Base-by-base conservation (phyloP, 2,113 vertebrate species). In the Leucoraja erinaceus region DNA sequence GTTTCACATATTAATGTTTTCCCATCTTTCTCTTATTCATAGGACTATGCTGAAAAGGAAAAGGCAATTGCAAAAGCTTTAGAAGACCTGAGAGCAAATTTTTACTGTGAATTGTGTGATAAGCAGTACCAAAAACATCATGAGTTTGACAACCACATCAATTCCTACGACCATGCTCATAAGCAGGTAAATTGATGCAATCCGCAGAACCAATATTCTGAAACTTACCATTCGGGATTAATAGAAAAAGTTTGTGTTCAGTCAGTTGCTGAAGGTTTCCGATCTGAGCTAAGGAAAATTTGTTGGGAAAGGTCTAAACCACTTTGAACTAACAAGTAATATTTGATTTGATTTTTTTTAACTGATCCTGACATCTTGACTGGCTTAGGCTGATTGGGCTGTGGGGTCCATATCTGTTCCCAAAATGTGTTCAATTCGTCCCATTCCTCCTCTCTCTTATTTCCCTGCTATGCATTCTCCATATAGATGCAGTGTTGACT, bases 61-160 rank as follows among this genome's bases (percentile, higher is more conserved):
- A 99, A 98, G 94, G 98, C 99, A 54, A 99, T 99, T 12, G 98
- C 99, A 92, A 99, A 99, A 94, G 98, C 98, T 90, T 95, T 99
- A 95, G 99, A 99, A 95, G 99, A 99, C 94, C 96, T 99, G 94
- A 96, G 98, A 95, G 99, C 99, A 70, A 99, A 99, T 95, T 99
- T 99, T 95, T 99, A 99, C 96, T 99, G 99, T 94, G 99, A 99
- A 94, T 97, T 99, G 8, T 99, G 99, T 95, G 99, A 99, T 96
- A 99, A 99, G 94, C 99, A 99, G 95, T 99, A 99, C 93, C 98
- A 98, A 93, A 99, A 99, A 94, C 99, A 99, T 94, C 98, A 99
- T 93, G 99, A 99, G 94, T 99, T 99, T 95, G 99, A 99, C 96
- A 99, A 99, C 96, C 99, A 99, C 95, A 99, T 99, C 77, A 99